Percentiles rank a stretch among this genome's conserved stretches.
Evolutionary conservation across 2,113 vertebrate genomes (phyloP).

Genomic region (Naja naja): DNA sequence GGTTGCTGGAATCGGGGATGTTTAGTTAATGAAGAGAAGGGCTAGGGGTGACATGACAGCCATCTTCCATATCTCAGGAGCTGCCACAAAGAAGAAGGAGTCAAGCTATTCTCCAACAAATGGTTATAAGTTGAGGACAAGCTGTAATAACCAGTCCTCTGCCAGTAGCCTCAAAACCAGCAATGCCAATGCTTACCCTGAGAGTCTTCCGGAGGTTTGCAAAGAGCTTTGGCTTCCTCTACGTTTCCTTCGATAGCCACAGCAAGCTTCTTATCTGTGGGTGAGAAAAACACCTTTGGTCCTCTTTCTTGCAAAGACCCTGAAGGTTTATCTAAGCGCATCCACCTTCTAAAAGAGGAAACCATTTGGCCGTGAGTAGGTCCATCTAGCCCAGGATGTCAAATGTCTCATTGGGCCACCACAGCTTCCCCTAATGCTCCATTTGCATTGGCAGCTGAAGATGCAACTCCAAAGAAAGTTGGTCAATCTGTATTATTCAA

Average conservation of each 20-base stretch:
- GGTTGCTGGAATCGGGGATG: no score
- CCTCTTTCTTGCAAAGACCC: fast-evolving
- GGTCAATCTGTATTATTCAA: background rate
- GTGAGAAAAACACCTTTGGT: slow-evolving; percentile 2
- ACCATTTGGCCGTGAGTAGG: background rate
- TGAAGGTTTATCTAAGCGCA: no score
- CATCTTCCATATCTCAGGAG: no score
- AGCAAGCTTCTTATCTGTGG: slow-evolving; percentile 85
- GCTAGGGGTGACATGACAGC: no score
- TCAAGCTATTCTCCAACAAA: background rate
- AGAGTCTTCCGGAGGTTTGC: slow-evolving; percentile 93
- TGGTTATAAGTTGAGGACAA: no score
- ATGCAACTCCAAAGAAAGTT: background rate
- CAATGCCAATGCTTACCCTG: slow-evolving; percentile 75
- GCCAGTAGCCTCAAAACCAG: background rate
- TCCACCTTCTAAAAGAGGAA: background rate
- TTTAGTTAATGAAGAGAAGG: no score
- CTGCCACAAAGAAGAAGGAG: no score
- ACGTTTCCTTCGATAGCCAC: slow-evolving; percentile 91
- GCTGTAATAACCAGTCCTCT: background rate
- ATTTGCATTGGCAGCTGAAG: background rate
- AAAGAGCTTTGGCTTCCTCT: slow-evolving; percentile 94
- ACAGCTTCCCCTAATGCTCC: background rate
- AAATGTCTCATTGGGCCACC: background rate
- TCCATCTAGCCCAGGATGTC: background rate